Evolutionary conservation across 2,797 vertebrate genomes (phyloP).

Genomic region (Macropus fuliginosus): DNA sequence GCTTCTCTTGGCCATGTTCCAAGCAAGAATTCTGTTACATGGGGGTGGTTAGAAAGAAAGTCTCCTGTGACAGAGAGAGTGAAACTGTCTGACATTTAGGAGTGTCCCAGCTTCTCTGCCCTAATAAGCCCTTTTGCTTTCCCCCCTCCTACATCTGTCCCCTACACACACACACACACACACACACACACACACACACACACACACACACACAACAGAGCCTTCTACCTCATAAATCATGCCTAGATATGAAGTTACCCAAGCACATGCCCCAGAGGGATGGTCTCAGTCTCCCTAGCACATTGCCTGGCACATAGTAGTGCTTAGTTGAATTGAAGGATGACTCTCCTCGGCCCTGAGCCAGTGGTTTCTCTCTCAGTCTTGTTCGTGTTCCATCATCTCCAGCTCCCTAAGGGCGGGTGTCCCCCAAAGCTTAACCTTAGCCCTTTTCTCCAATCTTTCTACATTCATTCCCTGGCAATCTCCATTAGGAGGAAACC

Average conservation of each 20-base stretch:
- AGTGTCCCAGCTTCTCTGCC: neutral
- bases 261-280: neutral
- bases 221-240: neutral
- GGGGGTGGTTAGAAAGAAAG: neutral
- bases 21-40: neutral
- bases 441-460: neutral
- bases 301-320: neutral
- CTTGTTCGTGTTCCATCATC: neutral
- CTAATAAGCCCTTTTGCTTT: neutral
- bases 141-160: too few relatives aligned
- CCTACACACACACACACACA: too few relatives aligned
- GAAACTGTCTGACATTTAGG: neutral
- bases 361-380: neutral
- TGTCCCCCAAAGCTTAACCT: neutral
- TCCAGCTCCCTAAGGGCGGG: neutral
- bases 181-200: neutral
- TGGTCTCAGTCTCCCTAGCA: neutral
- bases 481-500: neutral
- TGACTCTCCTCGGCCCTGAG: neutral
- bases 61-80: neutral
- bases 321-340: neutral
- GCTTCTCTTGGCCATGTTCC: neutral
- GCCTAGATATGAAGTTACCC: neutral
- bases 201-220: neutral
- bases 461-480: neutral